Conservation (phyloP, 1,140 invertebrate species). For the Pachyrhynchus sulphureomaculatus region DNA sequence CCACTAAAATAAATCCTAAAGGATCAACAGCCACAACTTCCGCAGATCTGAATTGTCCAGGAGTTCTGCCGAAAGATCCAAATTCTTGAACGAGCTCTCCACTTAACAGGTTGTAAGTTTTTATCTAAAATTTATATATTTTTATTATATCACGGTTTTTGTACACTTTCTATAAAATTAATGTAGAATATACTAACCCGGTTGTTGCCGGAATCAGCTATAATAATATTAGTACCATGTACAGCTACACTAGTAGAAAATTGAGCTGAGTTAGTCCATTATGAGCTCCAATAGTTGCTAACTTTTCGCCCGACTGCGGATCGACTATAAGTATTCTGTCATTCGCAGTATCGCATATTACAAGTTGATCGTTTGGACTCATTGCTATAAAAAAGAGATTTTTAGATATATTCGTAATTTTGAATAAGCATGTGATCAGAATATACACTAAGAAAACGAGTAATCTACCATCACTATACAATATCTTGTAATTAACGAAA, state of each 20-base stretch:
- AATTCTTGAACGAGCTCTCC: slow-evolving; percentile 58
- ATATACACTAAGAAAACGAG: too few relatives aligned
- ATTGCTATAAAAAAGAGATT: slow-evolving; percentile 49
- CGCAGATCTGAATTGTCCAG: slow-evolving; percentile 66
- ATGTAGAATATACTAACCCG: slow-evolving; percentile 21
- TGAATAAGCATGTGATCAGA: too few relatives aligned
- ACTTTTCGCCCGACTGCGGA: slow-evolving; percentile 49
- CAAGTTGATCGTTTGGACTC: slow-evolving; percentile 57
- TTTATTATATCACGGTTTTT: too few relatives aligned
- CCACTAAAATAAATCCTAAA: slow-evolving; percentile 72
- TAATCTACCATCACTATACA: too few relatives aligned
- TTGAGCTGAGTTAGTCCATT: slow-evolving; percentile 55
- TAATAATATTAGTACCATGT: slow-evolving; percentile 53
- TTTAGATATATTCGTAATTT: too few relatives aligned
- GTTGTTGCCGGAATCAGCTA: slow-evolving; percentile 68
- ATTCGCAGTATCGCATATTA: slow-evolving; percentile 75
- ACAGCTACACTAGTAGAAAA: slow-evolving; percentile 68
- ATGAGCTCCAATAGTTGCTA: slow-evolving; percentile 6
- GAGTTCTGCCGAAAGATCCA: slow-evolving; percentile 60
- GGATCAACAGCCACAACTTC: slow-evolving; percentile 70
- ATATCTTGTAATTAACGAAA: too few relatives aligned
- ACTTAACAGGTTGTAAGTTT: slow-evolving; percentile 58
- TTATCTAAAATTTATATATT: slow-evolving; percentile 53
- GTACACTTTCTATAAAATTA: too few relatives aligned
- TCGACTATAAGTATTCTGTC: slow-evolving; percentile 62